A percentile compares a stretch with the other conserved stretches of the same genome.
phyloP scores from a whole-genome alignment of 2,113 vertebrate species.

The Serilophus lunatus region DNA sequence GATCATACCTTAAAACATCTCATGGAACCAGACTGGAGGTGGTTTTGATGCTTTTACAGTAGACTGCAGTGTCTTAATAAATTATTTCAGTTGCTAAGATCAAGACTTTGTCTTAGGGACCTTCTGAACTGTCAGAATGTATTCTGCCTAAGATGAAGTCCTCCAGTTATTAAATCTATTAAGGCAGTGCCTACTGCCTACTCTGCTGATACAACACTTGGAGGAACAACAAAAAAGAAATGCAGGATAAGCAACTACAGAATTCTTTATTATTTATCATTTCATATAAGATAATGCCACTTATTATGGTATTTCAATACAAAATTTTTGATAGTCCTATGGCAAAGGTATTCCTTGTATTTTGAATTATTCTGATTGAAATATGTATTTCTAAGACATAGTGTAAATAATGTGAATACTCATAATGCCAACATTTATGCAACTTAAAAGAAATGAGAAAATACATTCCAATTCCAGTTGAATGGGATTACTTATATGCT shows the following conservation, averaged over 20 bases:
- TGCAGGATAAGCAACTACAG: neutral
- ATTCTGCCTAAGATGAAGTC: neutral
- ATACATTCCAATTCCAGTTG: slow-evolving; percentile 30
- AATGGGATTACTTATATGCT: slow-evolving; percentile 27
- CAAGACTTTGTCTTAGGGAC: neutral
- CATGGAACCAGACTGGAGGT: neutral
- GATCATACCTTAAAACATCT: neutral
- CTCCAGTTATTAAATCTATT: neutral
- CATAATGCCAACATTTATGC: neutral
- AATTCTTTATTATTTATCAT: neutral
- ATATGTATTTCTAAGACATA: neutral
- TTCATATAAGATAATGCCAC: neutral
- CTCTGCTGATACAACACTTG: neutral
- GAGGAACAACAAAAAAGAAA: neutral
- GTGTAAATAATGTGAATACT: neutral
- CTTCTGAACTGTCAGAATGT: neutral
- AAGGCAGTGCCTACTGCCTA: neutral
- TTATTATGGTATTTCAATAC: neutral
- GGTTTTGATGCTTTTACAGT: neutral
- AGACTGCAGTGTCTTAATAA: neutral
- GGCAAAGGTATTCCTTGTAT: neutral
- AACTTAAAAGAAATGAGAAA: slow-evolving; percentile 28
- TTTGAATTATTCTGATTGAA: neutral
- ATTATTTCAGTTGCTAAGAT: neutral
- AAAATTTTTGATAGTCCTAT: neutral